Evolutionary conservation across 2,113 vertebrate genomes (phyloP).

Genomic region (Orcinus orca): DNA sequence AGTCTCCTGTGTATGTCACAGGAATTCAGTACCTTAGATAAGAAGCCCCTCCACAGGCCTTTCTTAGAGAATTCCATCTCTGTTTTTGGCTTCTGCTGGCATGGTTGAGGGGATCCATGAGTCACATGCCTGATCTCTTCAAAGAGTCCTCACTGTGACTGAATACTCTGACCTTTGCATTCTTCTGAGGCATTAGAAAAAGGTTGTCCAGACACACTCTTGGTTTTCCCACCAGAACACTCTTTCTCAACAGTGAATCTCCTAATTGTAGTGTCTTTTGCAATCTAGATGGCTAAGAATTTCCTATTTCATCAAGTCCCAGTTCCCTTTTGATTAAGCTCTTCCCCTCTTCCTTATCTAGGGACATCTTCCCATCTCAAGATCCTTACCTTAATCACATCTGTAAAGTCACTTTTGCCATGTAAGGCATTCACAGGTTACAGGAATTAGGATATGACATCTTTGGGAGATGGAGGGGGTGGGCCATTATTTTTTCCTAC

Average conservation of each 20-base stretch:
- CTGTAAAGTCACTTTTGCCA: background rate
- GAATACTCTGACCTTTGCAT: background rate
- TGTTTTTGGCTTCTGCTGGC: background rate
- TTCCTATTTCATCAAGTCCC: background rate
- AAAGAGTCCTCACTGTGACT: background rate
- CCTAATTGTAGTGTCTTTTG: background rate
- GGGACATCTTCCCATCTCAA: background rate
- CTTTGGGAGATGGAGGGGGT: background rate
- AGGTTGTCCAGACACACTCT: background rate
- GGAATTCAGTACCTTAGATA: background rate
- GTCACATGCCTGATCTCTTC: background rate
- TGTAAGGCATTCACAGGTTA: background rate
- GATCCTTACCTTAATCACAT: background rate
- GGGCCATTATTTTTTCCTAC: background rate
- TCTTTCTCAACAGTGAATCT: background rate
- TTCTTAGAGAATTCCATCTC: background rate
- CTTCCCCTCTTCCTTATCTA: background rate
- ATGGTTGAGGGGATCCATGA: background rate
- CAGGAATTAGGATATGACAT: background rate
- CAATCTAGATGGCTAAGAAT: background rate
- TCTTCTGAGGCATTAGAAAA: background rate
- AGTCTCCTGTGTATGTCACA: background rate
- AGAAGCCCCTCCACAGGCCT: background rate
- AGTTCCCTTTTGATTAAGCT: background rate
- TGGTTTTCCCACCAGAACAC: background rate